Percentiles rank a stretch among this genome's conserved stretches.
These are phyloP conservation scores for Panthera tigris DNA, from an alignment of 2,113 vertebrate species.

Conservation along the genomic window DNA sequence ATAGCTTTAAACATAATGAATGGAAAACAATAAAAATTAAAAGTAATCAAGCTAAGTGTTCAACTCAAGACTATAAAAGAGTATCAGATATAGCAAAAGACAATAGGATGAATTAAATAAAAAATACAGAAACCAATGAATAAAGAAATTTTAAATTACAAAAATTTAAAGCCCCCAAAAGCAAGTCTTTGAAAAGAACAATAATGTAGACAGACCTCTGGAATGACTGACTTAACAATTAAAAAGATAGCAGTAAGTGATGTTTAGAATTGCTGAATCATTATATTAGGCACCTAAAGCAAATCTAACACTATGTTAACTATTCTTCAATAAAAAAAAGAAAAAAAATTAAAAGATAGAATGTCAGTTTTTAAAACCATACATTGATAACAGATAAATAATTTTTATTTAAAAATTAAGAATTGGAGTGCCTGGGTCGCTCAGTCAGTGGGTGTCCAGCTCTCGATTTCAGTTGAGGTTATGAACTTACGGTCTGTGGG, in stretches of 20 bases:
- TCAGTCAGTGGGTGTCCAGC: too few relatives aligned
- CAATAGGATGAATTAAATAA: background rate
- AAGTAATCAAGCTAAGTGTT: background rate
- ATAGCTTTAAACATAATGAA: background rate
- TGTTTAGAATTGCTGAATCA: background rate
- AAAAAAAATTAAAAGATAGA: background rate
- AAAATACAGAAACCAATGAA: background rate
- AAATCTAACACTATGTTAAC: background rate
- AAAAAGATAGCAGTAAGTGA: background rate
- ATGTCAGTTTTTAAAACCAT: background rate
- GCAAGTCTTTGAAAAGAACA: background rate
- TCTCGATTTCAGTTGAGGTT: too few relatives aligned
- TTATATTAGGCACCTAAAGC: background rate
- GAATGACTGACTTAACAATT: background rate
- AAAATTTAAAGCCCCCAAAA: background rate
- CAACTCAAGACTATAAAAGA: conserved; percentile 10
- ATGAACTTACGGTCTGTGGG: too few relatives aligned
- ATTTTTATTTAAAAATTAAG: background rate
- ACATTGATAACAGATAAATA: background rate
- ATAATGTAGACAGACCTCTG: background rate
- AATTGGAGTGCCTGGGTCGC: background rate
- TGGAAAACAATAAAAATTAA: background rate
- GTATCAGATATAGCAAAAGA: background rate
- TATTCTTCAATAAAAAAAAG: background rate
- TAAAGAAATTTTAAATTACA: background rate